These are phyloP conservation scores for Pseudococcus longispinus DNA, from an alignment of 2,888 invertebrate species.

Conservation along the genomic window DNA sequence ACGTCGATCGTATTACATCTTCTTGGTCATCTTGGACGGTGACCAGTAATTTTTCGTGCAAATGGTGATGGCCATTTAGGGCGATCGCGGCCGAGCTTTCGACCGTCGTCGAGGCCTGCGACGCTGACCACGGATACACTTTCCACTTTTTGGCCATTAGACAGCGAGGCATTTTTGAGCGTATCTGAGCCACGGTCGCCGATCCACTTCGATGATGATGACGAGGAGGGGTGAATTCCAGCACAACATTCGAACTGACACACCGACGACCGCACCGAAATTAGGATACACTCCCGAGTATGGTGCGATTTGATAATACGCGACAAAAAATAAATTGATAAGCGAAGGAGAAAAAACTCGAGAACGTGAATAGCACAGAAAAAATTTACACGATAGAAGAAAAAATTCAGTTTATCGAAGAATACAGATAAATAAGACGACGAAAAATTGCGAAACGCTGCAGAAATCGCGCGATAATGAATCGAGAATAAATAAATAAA, in stretches of 20 bases:
- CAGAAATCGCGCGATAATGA: conserved; percentile 16
- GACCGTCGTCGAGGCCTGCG: background rate
- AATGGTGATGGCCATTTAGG: background rate
- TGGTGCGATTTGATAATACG: background rate
- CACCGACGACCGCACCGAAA: conserved; percentile 1
- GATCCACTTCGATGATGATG: conserved; percentile 46
- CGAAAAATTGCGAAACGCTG: too few relatives aligned
- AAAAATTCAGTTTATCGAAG: background rate
- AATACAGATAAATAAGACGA: background rate
- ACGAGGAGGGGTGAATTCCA: background rate
- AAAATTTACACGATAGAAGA: background rate
- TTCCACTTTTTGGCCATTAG: conserved; percentile 97
- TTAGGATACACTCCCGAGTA: background rate
- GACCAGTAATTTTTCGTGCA: background rate
- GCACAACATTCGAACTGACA: background rate
- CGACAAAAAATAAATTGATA: background rate
- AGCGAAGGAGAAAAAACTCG: background rate
- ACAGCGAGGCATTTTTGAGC: conserved; percentile 81
- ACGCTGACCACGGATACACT: conserved; percentile 77
- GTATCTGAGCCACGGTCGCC: conserved; percentile 41
- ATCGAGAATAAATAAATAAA: conserved; percentile 6
- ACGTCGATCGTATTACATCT: background rate
- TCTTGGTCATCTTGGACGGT: background rate
- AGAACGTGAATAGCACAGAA: background rate
- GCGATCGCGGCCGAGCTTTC: background rate